Base-by-base conservation (phyloP, 2,113 vertebrate species). In the Chloropsis cyanopogon region DNA sequence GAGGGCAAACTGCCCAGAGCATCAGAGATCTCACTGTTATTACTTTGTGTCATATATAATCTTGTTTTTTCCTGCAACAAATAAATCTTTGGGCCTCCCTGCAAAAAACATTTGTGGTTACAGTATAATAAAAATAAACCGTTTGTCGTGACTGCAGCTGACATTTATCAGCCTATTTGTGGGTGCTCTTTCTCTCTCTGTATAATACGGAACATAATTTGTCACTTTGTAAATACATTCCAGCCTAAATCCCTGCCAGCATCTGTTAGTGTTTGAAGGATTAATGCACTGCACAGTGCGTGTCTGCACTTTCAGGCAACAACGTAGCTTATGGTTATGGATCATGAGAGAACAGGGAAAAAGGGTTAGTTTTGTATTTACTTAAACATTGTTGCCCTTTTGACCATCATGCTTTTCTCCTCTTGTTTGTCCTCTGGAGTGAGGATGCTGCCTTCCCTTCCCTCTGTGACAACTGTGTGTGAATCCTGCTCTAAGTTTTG, bases 61-160 rank as follows among this genome's bases (percentile, higher is more conserved):
- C 97, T 98, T 98, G 97, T 97, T 98, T 98, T 95, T 95, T 97
- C 92, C 96, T 94, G 93, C 94, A 97, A 97, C 95, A 98, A 98
- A 98, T 98, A 98, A 98, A 98, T 97, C 98, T 98, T 97, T 93
- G 97, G 97, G 97, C 97, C 97, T 97, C 97, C 92, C 90, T 91
- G 88, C 82, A 96, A 71, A 90, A 92, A 97, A 98, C 97, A 98
- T 97, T 97, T 97, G 98, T 97, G 96, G 98, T 98, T 98, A 98
- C 98, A 98, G 97, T 98, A 97, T 98, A 99, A 99, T 99, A 99
- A 98, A 99, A 99, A 99, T 98, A 99, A 98, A 98, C 98, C 95
- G 96, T 98, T 98, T 98, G 98, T 98, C 96, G 95, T 98, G 98
- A 97, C 97, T 98, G 96, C 97, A 97, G 97, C 98, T 98, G 98